Base-by-base conservation (phyloP, 2,888 invertebrate species). In the Apotomis turbidana region DNA sequence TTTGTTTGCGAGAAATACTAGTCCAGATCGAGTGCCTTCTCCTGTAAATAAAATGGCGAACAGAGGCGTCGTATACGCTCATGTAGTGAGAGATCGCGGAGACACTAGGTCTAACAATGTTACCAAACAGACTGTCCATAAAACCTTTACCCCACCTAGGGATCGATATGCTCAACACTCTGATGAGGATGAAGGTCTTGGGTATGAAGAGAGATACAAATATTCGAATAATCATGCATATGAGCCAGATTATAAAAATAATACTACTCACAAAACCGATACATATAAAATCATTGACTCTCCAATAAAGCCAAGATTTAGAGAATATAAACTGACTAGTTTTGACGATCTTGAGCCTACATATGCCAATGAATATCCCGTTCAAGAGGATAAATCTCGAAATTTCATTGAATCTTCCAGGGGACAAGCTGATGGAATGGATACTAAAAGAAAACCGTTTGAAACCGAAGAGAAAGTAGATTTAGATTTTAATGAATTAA, bases 111-210 rank as follows among this genome's bases (percentile, higher is more conserved):
- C 81, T n/a, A 84, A 82, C 73, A 83, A 81, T 73, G 74, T 82
- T 38, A 84, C 85, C 12, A 92, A 90, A 77, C 90, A 90, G 77
- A 95, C 95, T 27, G 83, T 95, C 15, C 95, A 95, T 76, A 94
- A 94, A 73, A 91, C 92, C 36, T 90, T 86, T 77, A 89, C 90
- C 4, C 88, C 94, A 74, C 78, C 82, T 83, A 90, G 89, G 85
- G 89, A 94, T 79, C 90, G 93, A 85, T 86, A 90, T 82, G 86
- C 88, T 9, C 94, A 94, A 70, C 93, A 95, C 70, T 96, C 96
- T 10, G 97, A 97, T 83, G 97, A 97, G 83, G 97, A 97, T 77
- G 97, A 97, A 86, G 97, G 97, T 0, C 87, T 97, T n/a, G 97
- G 97, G 1, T 95, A 96, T 70, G 97, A 97, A 82, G 95, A 95